Base-by-base conservation (phyloP, 2,113 vertebrate genomes). In the Pycnonotus jocosus region DNA sequence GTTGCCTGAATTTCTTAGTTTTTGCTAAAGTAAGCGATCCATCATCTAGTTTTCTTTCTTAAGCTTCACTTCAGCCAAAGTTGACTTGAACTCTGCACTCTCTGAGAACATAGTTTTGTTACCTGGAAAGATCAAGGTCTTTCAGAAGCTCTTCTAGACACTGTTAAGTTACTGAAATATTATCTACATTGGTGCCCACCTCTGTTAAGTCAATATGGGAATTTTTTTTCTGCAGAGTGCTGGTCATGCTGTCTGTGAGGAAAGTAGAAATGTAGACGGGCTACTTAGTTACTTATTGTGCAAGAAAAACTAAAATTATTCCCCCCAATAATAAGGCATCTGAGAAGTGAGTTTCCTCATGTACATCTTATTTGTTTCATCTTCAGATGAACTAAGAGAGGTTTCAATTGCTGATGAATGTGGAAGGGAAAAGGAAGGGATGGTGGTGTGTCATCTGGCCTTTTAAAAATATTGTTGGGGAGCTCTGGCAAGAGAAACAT, bases 261-360 rank as follows among this genome's bases (percentile, higher is more conserved):
- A 47, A 27, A 24, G 48, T 51, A 69, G 77, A 56, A 60, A 51
- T 18, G 23, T 48, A 77, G 40, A 15, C 23, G 23, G 15, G 12
- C 3, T 66, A 21, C 23, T 50, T 72, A 18, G 15, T 31, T 80
- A 24, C 16, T 70, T 72, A 20, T 6, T 74, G 6, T 56, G 7
- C 25, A 56, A 51, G 33, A 91, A 37, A 69, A 88, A 81, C 14
- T 38, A 35, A 69, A 89, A 68, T 76, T 28, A 69, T 21, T 78
- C 4, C 44, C 9, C 7, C 5, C 0, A 0, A 24, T 54, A 60
- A 30, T 33, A 1, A 45, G 33, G 5, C 22, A 54, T 54, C 48
- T 45, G 47, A 64, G 40, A 44, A 69, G 4, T 33, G 15, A 10
- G 10, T 66, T 66, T 81, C 62, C 31, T 81, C 15, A 8, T 6